These are phyloP conservation scores for Drosophila sulfurigaster DNA, from an alignment of 1,140 invertebrate genomes.

Conservation along the genomic window DNA sequence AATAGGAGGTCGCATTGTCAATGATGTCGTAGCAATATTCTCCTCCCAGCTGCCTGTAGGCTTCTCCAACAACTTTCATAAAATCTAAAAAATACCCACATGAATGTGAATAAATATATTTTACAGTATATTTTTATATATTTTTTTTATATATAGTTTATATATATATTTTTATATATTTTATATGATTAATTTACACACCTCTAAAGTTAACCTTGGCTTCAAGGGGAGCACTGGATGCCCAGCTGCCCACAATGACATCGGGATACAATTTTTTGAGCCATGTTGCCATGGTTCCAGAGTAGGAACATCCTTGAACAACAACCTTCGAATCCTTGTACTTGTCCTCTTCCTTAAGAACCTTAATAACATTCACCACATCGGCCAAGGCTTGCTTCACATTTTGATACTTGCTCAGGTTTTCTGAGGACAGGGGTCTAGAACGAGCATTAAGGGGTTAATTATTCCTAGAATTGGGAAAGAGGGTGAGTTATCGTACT, in stretches of 20 bases:
- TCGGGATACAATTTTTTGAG: constrained; percentile 92
- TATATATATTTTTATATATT: too few relatives aligned
- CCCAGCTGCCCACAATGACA: constrained; percentile 88
- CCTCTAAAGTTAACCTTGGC: constrained; percentile 89
- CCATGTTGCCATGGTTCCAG: constrained; percentile 92
- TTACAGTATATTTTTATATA: too few relatives aligned
- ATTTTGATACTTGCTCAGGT: constrained; percentile 88
- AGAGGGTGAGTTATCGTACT: background rate
- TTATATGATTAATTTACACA: constrained; percentile 4
- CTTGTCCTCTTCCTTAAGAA: constrained; percentile 85
- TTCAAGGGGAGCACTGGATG: constrained; percentile 90
- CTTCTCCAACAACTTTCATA: constrained; percentile 65
- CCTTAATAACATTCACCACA: constrained; percentile 89
- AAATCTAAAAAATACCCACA: constrained; percentile 50
- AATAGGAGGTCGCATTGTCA: constrained; percentile 86
- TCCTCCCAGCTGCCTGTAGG: constrained; percentile 74
- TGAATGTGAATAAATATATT: too few relatives aligned
- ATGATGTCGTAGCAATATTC: constrained; percentile 85
- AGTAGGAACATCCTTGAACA: constrained; percentile 92
- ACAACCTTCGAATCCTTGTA: constrained; percentile 85
- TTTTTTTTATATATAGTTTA: too few relatives aligned
- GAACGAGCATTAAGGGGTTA: background rate
- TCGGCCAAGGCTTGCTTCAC: constrained; percentile 92
- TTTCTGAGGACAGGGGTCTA: constrained; percentile 86
- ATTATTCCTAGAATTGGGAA: background rate